phyloP scores from a whole-genome alignment of 2,888 invertebrate species.

The Rapana venosa region DNA sequence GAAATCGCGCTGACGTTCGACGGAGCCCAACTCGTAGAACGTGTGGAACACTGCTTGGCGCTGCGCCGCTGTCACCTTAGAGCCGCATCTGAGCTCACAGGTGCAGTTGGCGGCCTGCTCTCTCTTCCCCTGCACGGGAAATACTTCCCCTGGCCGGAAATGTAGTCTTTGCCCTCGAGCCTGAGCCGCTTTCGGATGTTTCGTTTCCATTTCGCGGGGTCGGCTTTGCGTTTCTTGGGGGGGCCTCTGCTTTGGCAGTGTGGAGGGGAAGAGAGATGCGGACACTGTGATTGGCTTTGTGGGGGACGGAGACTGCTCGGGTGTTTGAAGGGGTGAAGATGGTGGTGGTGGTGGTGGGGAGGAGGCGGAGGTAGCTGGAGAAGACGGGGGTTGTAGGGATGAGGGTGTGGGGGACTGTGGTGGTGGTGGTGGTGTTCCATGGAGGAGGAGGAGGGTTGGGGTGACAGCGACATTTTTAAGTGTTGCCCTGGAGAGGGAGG shows the following conservation, averaged over 20 bases:
- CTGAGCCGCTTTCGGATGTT: slow-evolving; percentile 7
- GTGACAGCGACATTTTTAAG: too few species aligned
- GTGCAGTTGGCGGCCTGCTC: not conserved
- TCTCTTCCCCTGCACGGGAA: not conserved
- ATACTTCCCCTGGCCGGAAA: slow-evolving; percentile 12
- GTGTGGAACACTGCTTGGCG: slow-evolving; percentile 2
- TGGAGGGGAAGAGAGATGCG: not conserved
- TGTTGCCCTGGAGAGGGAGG: too few species aligned
- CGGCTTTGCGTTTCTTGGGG: not conserved
- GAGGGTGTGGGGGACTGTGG: not conserved
- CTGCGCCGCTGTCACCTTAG: not conserved
- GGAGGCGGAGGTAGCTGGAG: not conserved
- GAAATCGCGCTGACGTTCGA: slow-evolving; percentile 1
- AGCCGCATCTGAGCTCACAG: slow-evolving; percentile 11
- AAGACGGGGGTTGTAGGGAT: not conserved
- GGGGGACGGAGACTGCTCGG: not conserved
- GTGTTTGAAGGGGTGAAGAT: slow-evolving; percentile 3
- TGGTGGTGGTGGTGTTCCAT: not conserved
- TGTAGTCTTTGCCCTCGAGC: not conserved
- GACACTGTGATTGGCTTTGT: not conserved
- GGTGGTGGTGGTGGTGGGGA: slow-evolving; percentile 9
- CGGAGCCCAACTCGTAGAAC: not conserved
- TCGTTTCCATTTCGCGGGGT: slow-evolving; percentile 21
- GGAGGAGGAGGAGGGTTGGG: too few species aligned
- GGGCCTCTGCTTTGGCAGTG: not conserved